A percentile compares a stretch with the other conserved stretches of the same genome.
Conservation (phyloP, 35 echinoderm and acorn worm species). For the Patiria miniata region DNA sequence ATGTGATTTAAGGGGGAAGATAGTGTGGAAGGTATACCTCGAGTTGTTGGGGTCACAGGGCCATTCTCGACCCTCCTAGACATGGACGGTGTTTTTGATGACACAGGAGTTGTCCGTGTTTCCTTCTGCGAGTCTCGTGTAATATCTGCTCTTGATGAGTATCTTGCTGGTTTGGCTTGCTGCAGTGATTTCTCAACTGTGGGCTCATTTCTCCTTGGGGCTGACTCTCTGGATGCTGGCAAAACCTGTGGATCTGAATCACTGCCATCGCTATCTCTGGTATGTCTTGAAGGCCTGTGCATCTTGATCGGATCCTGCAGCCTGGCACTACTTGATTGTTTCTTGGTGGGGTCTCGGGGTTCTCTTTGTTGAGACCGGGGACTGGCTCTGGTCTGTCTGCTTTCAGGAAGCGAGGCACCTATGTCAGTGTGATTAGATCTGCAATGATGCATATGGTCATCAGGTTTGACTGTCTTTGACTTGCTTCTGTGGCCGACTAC, state of each 20-base stretch:
- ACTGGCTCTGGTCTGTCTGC: no score
- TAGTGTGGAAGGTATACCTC: not conserved
- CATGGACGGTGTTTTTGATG: not conserved
- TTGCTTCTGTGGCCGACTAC: no score
- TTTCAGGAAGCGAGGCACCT: no score
- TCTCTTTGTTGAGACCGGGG: no score
- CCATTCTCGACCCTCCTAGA: not conserved
- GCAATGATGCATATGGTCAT: no score
- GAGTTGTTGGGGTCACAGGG: not conserved
- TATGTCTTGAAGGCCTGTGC: no score
- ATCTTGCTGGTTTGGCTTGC: not conserved
- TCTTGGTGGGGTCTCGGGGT: no score
- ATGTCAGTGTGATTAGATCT: no score
- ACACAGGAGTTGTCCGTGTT: not conserved
- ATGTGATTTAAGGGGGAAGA: not conserved
- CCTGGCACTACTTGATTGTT: no score
- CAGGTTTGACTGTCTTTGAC: no score
- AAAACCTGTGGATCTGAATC: not conserved
- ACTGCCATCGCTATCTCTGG: no score
- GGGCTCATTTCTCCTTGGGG: not conserved
- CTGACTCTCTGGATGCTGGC: not conserved
- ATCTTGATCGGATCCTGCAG: no score
- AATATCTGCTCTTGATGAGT: not conserved
- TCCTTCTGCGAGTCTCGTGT: not conserved
- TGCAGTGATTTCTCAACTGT: not conserved